A percentile compares a stretch with the other conserved stretches of the same genome.
These are phyloP conservation scores for Tricholaema leucomelas DNA, from an alignment of 2,113 vertebrate genomes.

Conservation along the genomic window DNA sequence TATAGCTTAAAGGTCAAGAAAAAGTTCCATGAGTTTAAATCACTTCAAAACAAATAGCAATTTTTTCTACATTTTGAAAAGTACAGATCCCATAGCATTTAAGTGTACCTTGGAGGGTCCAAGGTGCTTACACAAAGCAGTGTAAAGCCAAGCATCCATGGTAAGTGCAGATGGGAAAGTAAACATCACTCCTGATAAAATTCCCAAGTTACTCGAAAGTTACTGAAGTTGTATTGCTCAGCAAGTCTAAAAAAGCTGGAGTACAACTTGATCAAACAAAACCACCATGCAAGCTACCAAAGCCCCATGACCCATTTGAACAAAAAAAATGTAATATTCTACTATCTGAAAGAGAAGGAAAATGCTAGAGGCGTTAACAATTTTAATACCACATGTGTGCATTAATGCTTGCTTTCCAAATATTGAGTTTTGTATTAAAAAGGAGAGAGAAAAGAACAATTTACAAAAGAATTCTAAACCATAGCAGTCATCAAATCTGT, in stretches of 20 bases:
- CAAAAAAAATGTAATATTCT: background rate
- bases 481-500: constrained; percentile 4
- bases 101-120: background rate
- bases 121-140: background rate
- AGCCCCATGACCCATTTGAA: background rate
- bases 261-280: background rate
- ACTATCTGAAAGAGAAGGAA: background rate
- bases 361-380: background rate
- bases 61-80: background rate
- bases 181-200: background rate
- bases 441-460: background rate
- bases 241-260: background rate
- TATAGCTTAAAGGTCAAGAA: background rate
- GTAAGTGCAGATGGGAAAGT: constrained; percentile 16
- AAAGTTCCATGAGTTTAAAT: background rate
- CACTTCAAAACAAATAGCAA: background rate
- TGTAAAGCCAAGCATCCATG: background rate
- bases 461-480: background rate
- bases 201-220: background rate
- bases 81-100: background rate
- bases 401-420: background rate
- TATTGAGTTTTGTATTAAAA: background rate
- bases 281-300: background rate
- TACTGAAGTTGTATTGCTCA: background rate
- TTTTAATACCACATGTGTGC: background rate